Base-by-base conservation (phyloP, 2,113 vertebrate genomes). In the Fulmarus glacialis region DNA sequence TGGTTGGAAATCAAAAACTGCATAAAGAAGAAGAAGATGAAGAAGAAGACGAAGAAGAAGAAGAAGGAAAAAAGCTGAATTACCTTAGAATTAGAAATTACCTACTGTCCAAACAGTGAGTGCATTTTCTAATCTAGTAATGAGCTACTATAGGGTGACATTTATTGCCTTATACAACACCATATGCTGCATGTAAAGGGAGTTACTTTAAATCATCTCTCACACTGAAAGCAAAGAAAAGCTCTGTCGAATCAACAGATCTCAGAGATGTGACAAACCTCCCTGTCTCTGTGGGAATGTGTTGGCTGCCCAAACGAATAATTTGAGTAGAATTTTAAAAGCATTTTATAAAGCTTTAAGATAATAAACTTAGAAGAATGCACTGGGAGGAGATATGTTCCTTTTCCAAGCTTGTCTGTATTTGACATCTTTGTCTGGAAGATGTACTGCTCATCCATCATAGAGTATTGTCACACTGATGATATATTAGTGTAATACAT, bases 401-500 rank as follows among this genome's bases (percentile, higher is more conserved):
- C 93, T 97, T 98, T 81, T 97, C 68, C 59, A 96, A 94, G 78
- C 59, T 91, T 45, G 26, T 60, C 80, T 87, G 68, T 93, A 94
- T 94, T 94, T 98, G 97, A 96, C 72, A 92, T 95, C 94, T 97
- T 97, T 97, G 92, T 97, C 93, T 97, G 73, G 34, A 96, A 98
- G 97, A 98, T 88, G 23, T 97, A 97, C 97, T 96, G 91, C 67
- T 98, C 94, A 98, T 98, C 90, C 83, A 95, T 98, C 98, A 98
- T 79, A 93, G 64, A 94, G 56, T 78, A 12, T 95, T 67, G 67
- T 96, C 95, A 97, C 59, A 72, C 27, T 38, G 42, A 78, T 98
- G 97, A 98, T 98, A 67, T 95, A 98, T 98, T 96, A 96, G 92
- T 92, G 89, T 93, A 97, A 98, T 98, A 97, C 93, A 97, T 98